Base-by-base conservation (phyloP, 2,888 invertebrate genomes). In the Dendrolimus houi region DNA sequence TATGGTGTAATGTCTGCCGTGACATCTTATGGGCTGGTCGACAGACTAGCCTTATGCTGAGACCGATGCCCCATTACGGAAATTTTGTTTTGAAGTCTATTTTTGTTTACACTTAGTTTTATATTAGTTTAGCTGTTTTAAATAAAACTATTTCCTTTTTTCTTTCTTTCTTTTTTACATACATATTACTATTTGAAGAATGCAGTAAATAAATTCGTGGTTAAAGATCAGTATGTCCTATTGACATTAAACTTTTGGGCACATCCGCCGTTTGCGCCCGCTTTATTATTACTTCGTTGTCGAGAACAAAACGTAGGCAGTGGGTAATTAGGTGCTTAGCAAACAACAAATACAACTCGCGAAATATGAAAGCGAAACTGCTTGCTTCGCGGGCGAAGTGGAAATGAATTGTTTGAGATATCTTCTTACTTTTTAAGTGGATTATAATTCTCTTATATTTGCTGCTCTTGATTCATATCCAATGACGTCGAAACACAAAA, bases 241-340 rank as follows among this genome's bases (percentile, higher is more conserved):
- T 69, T 70, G 67, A 68, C 63, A 65, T 69, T 70, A 62, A 72
- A 76, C 64, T 73, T 68, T 64, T 64, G 59, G 69, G 64, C 64
- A 72, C 67, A 70, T 69, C 63, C 64, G 64, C 64, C 72, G 66
- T 75, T 76, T 76, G 67, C 68, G 61, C 67, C 70, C 58, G 63
- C 68, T 70, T 71, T 76, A 72, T 77, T 71, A 74, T 77, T 72
- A 72, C 73, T 74, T 70, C 69, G 63, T 68, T 59, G 59, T 60
- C 64, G 66, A 63, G 68, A 72, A 75, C 70, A 75, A 75, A 77
- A 75, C 74, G 71, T 63, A 62, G 71, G 72, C 73, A 65, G 67
- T 61, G 68, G 73, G 71, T 81, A 81, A 81, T 82, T 80, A 80
- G 76, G 69, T 68, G 66, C 72, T 80, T 60, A 63, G 71, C 72